These are phyloP conservation scores for Venustaconcha ellipsiformis DNA, from an alignment of 1,140 invertebrate genomes.

Conservation along the genomic window DNA sequence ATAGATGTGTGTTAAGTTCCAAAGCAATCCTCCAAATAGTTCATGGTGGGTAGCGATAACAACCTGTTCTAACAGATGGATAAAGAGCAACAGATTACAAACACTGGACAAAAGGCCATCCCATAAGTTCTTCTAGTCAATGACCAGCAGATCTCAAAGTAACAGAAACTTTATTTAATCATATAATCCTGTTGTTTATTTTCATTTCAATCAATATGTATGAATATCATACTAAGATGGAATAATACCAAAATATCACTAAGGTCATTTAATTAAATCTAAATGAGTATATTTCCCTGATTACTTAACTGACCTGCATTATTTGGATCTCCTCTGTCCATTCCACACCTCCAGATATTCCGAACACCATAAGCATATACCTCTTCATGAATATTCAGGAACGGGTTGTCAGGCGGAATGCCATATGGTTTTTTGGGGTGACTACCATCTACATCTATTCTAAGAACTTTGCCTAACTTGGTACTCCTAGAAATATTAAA, in stretches of 20 bases:
- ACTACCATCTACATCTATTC: conserved; percentile 57
- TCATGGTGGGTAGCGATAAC: no score
- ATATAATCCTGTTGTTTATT: background rate
- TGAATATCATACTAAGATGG: background rate
- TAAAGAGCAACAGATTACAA: no score
- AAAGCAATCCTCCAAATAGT: no score
- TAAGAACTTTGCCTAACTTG: conserved; percentile 60
- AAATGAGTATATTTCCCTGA: background rate
- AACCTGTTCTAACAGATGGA: no score
- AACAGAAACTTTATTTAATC: background rate
- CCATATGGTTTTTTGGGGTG: conserved; percentile 23
- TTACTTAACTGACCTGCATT: conserved; percentile 32
- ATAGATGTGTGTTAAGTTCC: background rate
- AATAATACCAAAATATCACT: background rate
- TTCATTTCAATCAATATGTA: background rate
- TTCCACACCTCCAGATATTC: conserved; percentile 65
- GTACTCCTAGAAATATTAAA: conserved; percentile 30
- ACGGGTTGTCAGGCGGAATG: conserved; percentile 59
- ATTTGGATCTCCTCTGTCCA: conserved; percentile 47
- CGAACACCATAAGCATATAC: conserved; percentile 63
- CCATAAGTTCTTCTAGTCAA: no score
- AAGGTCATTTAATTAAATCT: background rate
- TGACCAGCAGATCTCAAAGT: no score
- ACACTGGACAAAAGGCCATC: no score
- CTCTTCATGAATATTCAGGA: conserved; percentile 45